These are phyloP conservation scores for Sphenopsis melanotis DNA, from an alignment of 2,797 vertebrate genomes.

Conservation along the genomic window DNA sequence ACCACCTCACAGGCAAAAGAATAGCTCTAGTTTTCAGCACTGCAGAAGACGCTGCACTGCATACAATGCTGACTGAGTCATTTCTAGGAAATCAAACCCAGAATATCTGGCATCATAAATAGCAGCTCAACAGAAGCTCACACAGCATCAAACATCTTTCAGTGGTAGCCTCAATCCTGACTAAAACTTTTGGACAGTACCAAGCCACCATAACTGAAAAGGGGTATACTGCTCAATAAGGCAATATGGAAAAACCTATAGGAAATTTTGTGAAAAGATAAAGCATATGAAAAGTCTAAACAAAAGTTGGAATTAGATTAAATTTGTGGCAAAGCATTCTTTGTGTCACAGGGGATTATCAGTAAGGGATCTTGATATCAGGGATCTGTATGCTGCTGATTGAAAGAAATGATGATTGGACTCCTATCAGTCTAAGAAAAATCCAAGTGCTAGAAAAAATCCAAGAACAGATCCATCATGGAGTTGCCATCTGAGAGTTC, in stretches of 20 bases:
- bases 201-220: neutral
- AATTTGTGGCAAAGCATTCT: neutral
- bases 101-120: neutral
- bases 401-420: neutral
- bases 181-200: neutral
- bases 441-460: neutral
- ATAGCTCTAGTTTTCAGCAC: neutral
- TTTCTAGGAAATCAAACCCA: neutral
- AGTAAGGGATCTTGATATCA: neutral
- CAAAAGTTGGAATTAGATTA: neutral
- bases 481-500: neutral
- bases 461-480: neutral
- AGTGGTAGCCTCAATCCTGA: neutral
- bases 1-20: neutral
- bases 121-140: neutral
- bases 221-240: neutral
- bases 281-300: neutral
- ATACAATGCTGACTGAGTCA: accelerated
- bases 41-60: neutral
- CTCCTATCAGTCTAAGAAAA: neutral
- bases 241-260: neutral
- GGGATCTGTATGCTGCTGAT: neutral
- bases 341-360: neutral
- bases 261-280: neutral
- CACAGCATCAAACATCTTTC: neutral